Evolutionary conservation across 2,888 invertebrate genomes (phyloP).

Genomic region (Glaucopsyche alexis): DNA sequence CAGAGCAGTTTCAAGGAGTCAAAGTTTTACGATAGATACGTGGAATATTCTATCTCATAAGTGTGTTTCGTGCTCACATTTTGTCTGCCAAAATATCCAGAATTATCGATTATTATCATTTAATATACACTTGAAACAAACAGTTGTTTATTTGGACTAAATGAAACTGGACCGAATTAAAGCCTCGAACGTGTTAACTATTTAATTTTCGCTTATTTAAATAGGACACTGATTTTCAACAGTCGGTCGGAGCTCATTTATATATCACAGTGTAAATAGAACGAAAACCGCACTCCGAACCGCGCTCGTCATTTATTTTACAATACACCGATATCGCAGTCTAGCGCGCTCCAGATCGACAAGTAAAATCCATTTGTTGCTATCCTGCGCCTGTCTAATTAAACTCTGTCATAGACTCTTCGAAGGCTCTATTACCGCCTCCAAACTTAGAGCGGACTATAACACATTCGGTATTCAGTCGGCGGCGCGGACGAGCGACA

Average conservation of each 20-base stretch:
- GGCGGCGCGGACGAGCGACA: conserved; percentile 46
- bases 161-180: background rate
- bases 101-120: background rate
- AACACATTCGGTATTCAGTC: conserved; percentile 74
- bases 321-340: conserved; percentile 53
- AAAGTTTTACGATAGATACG: background rate
- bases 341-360: conserved; percentile 62
- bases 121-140: background rate
- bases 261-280: conserved; percentile 13
- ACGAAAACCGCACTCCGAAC: conserved; percentile 9
- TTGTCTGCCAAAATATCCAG: background rate
- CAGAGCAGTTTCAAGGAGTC: background rate
- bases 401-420: conserved; percentile 78
- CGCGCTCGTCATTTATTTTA: conserved; percentile 49
- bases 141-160: background rate
- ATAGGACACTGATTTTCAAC: conserved; percentile 16
- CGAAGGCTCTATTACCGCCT: conserved; percentile 79
- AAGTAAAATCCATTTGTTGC: conserved; percentile 78
- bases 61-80: background rate
- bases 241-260: background rate
- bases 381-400: conserved; percentile 77
- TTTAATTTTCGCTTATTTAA: conserved; percentile 16
- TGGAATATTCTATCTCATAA: background rate
- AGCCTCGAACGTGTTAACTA: background rate
- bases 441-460: conserved; percentile 76